Base-by-base conservation (phyloP, 2,113 vertebrate genomes). In the Halichoeres trimaculatus region DNA sequence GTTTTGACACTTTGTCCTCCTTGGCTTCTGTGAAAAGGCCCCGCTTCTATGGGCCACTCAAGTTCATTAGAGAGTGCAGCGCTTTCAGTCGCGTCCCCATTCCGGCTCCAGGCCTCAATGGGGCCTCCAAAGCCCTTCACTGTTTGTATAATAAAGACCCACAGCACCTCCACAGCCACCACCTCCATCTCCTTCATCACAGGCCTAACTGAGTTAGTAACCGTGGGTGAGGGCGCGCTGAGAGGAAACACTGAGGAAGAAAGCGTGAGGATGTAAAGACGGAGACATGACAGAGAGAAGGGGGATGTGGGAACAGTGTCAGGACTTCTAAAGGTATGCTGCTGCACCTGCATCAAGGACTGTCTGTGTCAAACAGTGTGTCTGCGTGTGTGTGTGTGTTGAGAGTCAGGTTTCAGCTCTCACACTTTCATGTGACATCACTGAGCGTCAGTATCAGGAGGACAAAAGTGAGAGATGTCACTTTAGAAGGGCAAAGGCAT, bases 141-240 rank as follows among this genome's bases (percentile, higher is more conserved):
- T 92, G 90, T 93, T 91, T 93, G 92, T 92, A 93, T 94, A 94
- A 93, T 91, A 88, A 92, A 93, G 90, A 91, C 89, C 80, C 91
- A 58, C 70, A 71, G 66, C 82, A 83, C 82, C 88, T 83, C 80
- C 69, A 69, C 89, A 74, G 76, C 87, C 63, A 83, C 78, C 76
- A 84, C 73, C 85, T 78, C 71, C 63, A 72, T 66, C 70, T 73
- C 78, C 77, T 79, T 76, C 76, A 83, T 68, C 70, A 35, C 58
- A 67, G 45, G 60, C 34, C 48, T 56, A 63, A 80, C 75, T 74
- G 74, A 87, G 80, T 77, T 62, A 73, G 77, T 59, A 69, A 72
- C 84, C 67, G 61, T 41, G 85, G 80, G 69, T 83, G 43, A 75
- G 60, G 76, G 61, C 66, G 65, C 55, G 10, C 14, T 76, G 66